phyloP scores from a whole-genome alignment of 2,888 invertebrate genomes.

The Melitaea athalia region DNA sequence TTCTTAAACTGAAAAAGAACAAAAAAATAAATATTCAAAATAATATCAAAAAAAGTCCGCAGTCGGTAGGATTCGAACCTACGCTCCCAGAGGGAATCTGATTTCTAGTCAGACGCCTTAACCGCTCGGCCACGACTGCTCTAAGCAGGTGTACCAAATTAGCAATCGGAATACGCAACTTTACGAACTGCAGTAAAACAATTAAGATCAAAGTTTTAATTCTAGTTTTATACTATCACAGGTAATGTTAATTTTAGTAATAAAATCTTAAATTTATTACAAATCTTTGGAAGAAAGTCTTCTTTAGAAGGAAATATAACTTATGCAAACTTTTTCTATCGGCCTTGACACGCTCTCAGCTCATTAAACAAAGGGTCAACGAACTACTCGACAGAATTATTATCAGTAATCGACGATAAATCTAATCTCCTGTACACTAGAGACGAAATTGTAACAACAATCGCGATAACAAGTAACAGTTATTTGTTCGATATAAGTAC shows the following conservation, averaged over 20 bases:
- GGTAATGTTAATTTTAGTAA: background rate
- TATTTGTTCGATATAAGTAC: constrained; percentile 4
- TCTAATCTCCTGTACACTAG: constrained; percentile 19
- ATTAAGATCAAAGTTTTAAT: background rate
- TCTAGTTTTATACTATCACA: no score
- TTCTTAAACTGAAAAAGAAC: constrained; percentile 86
- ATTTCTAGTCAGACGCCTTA: constrained; percentile 95
- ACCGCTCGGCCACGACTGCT: constrained; percentile 93
- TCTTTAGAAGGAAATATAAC: background rate
- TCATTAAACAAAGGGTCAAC: constrained; percentile 20
- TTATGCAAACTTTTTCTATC: background rate
- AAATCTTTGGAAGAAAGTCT: background rate
- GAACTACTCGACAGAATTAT: constrained; percentile 15
- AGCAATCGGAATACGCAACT: background rate
- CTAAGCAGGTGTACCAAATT: accelerated
- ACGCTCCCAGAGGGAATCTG: constrained; percentile 95
- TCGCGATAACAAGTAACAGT: constrained; percentile 13
- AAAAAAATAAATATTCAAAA: constrained; percentile 27
- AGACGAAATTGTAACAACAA: constrained; percentile 21
- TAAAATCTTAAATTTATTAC: background rate
- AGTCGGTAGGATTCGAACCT: constrained; percentile 92
- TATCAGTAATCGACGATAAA: constrained; percentile 17
- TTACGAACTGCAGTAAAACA: background rate
- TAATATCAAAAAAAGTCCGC: constrained; percentile 17
- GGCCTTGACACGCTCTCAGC: constrained; percentile 71